phyloP scores from a whole-genome alignment of 2,113 vertebrate species.

The Acrocephalus arundinaceus region DNA sequence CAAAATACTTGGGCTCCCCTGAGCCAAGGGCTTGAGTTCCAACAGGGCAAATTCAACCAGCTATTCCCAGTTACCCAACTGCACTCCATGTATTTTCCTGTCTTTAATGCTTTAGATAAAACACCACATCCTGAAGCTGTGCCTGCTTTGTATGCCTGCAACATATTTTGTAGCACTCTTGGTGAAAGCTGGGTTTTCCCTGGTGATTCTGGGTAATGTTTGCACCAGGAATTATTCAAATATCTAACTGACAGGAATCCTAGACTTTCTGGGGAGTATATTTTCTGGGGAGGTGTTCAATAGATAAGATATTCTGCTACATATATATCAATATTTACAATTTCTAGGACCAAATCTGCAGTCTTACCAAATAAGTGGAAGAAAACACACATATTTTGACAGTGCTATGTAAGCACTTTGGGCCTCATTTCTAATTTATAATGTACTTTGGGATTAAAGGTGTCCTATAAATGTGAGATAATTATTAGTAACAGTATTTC shows the following conservation, averaged over 20 bases:
- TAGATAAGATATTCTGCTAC: background rate
- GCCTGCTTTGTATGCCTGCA: background rate
- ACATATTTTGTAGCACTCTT: background rate
- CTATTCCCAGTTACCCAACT: background rate
- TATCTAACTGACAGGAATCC: background rate
- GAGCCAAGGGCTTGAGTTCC: background rate
- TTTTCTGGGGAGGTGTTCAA: background rate
- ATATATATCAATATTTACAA: conserved; percentile 4
- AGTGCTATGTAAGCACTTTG: background rate
- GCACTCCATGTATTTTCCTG: background rate
- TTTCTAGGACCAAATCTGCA: background rate
- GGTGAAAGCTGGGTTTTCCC: background rate
- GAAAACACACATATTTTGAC: background rate
- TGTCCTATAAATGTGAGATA: conserved; percentile 1
- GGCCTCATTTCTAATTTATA: background rate
- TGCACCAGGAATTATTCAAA: background rate
- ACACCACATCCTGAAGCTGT: background rate
- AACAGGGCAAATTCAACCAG: background rate
- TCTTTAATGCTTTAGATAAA: background rate
- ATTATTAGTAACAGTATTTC: conserved; percentile 14
- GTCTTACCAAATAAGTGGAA: background rate
- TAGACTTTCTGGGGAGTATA: background rate
- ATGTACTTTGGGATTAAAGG: conserved; percentile 42
- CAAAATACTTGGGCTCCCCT: background rate
- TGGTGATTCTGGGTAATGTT: background rate